Percentiles rank a stretch among this genome's conserved stretches.
Conservation (phyloP, 1,140 invertebrate species). For the Lepidurus couesii region DNA sequence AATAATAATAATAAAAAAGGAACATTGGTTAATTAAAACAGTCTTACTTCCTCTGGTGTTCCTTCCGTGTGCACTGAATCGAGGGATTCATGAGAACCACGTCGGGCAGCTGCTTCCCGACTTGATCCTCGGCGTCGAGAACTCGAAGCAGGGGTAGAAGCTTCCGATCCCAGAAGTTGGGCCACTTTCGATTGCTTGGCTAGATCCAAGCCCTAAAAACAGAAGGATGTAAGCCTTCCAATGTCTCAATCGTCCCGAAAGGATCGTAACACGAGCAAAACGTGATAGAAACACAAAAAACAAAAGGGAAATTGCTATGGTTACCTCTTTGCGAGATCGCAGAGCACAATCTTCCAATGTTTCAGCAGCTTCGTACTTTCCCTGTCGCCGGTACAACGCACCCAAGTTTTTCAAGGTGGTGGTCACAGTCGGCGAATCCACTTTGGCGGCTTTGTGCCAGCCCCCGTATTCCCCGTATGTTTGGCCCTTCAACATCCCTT, state of each 20-base stretch:
- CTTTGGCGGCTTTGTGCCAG: slow-evolving; percentile 98
- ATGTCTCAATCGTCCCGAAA: too few relatives aligned
- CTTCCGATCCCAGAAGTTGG: slow-evolving; percentile 51
- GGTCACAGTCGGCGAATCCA: slow-evolving; percentile 94
- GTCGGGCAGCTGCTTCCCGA: slow-evolving; percentile 38
- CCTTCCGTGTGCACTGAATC: slow-evolving; percentile 56
- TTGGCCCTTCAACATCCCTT: slow-evolving; percentile 83
- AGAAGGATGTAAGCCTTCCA: too few relatives aligned
- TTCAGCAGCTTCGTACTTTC: slow-evolving; percentile 98
- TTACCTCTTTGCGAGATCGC: slow-evolving; percentile 84
- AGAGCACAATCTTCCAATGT: slow-evolving; percentile 96
- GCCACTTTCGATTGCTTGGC: slow-evolving; percentile 81
- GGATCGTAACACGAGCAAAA: too few relatives aligned
- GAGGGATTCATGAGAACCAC: slow-evolving; percentile 57
- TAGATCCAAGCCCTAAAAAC: slow-evolving; percentile 69
- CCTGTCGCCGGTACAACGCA: slow-evolving; percentile 92
- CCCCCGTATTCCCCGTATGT: slow-evolving; percentile 90
- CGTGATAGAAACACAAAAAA: too few relatives aligned
- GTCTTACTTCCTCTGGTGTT: slow-evolving; percentile 54
- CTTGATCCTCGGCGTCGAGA: slow-evolving; percentile 2
- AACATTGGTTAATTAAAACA: too few relatives aligned
- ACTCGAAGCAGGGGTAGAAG: slow-evolving; percentile 12
- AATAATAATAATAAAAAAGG: slow-evolving; percentile 11
- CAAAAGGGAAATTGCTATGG: slow-evolving; percentile 9
- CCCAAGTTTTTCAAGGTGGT: slow-evolving; percentile 96